A percentile compares a stretch with the other conserved stretches of the same genome.
Evolutionary conservation across 2,888 invertebrate species (phyloP).

Genomic region (Melipona bicolor): DNA sequence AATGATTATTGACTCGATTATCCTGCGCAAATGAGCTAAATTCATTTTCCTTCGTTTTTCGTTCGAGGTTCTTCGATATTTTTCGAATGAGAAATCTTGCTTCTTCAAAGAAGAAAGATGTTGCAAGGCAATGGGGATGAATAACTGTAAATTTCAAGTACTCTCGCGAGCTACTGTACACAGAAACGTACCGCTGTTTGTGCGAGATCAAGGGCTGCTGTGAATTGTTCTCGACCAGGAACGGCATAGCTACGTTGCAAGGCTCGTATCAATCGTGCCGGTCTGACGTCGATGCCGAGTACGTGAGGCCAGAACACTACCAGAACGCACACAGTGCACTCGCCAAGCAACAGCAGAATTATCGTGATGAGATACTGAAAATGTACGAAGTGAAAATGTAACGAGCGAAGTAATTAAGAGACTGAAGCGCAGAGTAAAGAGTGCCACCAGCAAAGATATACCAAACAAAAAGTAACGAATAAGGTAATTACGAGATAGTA

Average conservation of each 20-base stretch:
- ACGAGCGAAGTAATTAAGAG: not conserved
- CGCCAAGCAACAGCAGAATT: slow-evolving; percentile 88
- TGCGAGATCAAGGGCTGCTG: slow-evolving; percentile 92
- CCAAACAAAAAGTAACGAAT: not conserved
- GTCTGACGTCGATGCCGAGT: slow-evolving; percentile 89
- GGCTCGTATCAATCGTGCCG: slow-evolving; percentile 88
- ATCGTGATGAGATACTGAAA: slow-evolving; percentile 90
- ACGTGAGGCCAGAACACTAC: slow-evolving; percentile 92
- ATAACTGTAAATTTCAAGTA: too few relatives aligned
- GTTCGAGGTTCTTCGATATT: too few relatives aligned
- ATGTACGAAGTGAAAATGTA: slow-evolving; percentile 53
- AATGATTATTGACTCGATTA: not conserved
- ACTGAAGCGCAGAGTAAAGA: not conserved
- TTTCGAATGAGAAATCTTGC: too few relatives aligned
- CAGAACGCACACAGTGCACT: slow-evolving; percentile 89
- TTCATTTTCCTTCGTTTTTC: too few relatives aligned
- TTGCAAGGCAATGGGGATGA: too few relatives aligned
- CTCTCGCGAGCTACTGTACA: not conserved
- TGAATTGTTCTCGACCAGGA: slow-evolving; percentile 90
- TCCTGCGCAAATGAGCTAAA: not conserved
- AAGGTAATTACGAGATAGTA: slow-evolving; percentile 1
- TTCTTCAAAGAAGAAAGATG: too few relatives aligned
- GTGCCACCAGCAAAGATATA: not conserved
- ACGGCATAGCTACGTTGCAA: slow-evolving; percentile 92
- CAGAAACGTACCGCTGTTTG: slow-evolving; percentile 85